Base-by-base conservation (phyloP, 2,113 vertebrate species). In the Hassar affinis region DNA sequence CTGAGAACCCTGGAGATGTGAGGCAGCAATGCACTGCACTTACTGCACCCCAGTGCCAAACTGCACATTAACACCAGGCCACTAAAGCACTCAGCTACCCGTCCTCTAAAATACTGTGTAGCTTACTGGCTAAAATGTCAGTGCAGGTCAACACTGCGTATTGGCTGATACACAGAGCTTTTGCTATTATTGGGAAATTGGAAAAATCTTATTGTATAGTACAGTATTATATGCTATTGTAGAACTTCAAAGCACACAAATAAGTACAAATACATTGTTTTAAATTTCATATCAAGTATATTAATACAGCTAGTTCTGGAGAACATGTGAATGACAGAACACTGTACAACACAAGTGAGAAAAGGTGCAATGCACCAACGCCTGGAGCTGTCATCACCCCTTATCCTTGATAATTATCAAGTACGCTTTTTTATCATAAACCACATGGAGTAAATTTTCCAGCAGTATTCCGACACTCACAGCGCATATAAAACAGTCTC, bases 371-470 rank as follows among this genome's bases (percentile, higher is more conserved):
- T 35, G 12, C 45, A 54, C 20, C 81, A 47, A 33, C 22, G 45
- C 20, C 11, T 64, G 1, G 42, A 74, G 69, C 30, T 76, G 20
- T 52, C 71, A 30, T 35, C 81, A 76, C 81, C 57, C 47, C 27
- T 61, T 27, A 35, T 62, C 6, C 71, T 56, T 76, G 71, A 76
- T 76, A 83, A 83, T 83, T 83, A 83, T 66, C 30, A 22, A 77
- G 49, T 51, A 51, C 7, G 45, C 11, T 33, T 20, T 54, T 45
- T 52, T 51, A 2, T 51, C 54, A 2, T 74, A 8, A 33, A 30
- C 71, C 56, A 66, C 14, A 77, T 62, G 82, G 33, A 68, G 30
- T 9, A 78, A 57, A 84, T 25, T 47, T 66, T 78, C 22, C 35
- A n/a, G 4, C 30, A 83, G 14, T 76, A 64, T 66, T 83, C 68